A percentile compares a stretch with the other conserved stretches of the same genome.
Evolutionary conservation across 1,140 invertebrate species (phyloP).

Genomic region (Temnothorax nylanderi): DNA sequence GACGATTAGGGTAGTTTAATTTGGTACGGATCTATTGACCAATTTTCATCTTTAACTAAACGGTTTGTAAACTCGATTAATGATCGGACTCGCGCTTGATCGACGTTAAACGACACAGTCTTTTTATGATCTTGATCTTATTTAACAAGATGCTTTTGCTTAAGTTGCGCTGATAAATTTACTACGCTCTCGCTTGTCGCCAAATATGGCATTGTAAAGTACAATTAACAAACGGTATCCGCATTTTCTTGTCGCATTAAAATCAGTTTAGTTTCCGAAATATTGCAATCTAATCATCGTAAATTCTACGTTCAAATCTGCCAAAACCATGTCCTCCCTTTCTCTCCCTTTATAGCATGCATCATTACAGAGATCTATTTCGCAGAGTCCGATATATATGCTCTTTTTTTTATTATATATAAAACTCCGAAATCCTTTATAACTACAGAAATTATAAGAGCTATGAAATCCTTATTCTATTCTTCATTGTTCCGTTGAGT

Average conservation of each 20-base stretch:
- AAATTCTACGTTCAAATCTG: conserved; percentile 36
- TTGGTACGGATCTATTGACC: conserved; percentile 40
- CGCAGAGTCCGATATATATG: conserved; percentile 32
- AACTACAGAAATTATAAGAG: not conserved
- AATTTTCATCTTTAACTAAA: conserved; percentile 14
- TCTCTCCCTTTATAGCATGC: not conserved
- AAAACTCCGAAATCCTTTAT: not conserved
- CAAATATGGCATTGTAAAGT: not conserved
- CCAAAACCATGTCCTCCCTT: not conserved
- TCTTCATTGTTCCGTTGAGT: not conserved
- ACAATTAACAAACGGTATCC: not conserved
- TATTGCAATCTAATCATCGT: not conserved
- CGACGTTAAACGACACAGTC: not conserved
- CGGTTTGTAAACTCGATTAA: conserved; percentile 56
- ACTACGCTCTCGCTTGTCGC: not conserved
- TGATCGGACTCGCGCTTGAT: conserved; percentile 2
- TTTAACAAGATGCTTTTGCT: conserved; percentile 13
- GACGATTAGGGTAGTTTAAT: conserved; percentile 64
- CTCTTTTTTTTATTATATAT: conserved; percentile 14
- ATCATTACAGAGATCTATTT: not conserved
- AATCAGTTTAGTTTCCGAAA: not conserved
- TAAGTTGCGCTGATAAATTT: conserved; percentile 1
- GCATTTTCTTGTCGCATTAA: not conserved
- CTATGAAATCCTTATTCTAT: not conserved
- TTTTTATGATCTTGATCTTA: conserved; percentile 9